Conservation (phyloP, 2,888 invertebrate genomes). For the Diaperis boleti region DNA sequence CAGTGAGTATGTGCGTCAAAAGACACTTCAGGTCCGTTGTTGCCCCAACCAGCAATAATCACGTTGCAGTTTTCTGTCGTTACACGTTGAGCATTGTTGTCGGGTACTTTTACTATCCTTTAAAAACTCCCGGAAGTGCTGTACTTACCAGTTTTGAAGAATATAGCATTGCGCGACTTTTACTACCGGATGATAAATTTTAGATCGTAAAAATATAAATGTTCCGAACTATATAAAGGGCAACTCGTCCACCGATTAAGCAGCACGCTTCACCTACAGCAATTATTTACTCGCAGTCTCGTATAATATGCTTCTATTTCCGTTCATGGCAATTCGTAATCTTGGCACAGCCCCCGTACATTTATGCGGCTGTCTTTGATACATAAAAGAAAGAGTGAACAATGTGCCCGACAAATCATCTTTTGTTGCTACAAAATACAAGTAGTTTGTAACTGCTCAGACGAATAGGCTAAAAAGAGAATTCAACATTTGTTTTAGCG, state of each 20-base stretch:
- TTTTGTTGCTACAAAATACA: constrained; percentile 30
- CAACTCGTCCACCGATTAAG: no score
- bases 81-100: constrained; percentile 25
- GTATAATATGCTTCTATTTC: no score
- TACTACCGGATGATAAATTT: constrained; percentile 5
- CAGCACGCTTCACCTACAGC: no score
- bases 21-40: constrained; percentile 20
- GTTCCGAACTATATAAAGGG: background rate
- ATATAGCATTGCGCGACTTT: constrained; percentile 9
- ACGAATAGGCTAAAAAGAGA: constrained; percentile 18
- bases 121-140: constrained; percentile 15
- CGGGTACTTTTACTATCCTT: constrained; percentile 11
- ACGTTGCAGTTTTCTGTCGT: constrained; percentile 25
- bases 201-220: background rate
- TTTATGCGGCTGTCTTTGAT: constrained; percentile 27
- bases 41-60: constrained; percentile 28
- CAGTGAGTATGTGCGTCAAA: constrained; percentile 17
- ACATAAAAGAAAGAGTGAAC: constrained; percentile 35
- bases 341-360: constrained; percentile 16
- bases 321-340: background rate
- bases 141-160: constrained; percentile 22
- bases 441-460: constrained; percentile 32
- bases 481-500: constrained; percentile 28
- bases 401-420: constrained; percentile 30
- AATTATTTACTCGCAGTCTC: background rate